Conservation (phyloP, 2,797 vertebrate genomes). For the Philypnodon macrostomus region DNA sequence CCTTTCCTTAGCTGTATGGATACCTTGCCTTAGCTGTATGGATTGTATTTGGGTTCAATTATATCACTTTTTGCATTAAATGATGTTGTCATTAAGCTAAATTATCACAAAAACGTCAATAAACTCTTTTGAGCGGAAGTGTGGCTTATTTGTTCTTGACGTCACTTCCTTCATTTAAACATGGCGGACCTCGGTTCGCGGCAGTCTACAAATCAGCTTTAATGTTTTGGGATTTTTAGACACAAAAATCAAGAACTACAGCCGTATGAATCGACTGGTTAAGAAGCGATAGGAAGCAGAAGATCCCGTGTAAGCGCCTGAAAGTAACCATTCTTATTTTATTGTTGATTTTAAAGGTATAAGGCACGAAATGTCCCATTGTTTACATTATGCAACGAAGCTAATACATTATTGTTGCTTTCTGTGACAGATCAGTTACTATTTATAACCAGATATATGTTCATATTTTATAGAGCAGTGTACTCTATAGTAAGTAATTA, state of each 20-base stretch:
- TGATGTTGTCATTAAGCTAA: too few relatives aligned
- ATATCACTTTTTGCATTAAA: too few relatives aligned
- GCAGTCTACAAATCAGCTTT: not conserved
- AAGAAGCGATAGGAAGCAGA: conserved; percentile 12
- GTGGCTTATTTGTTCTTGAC: not conserved
- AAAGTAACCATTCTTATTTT: conserved; percentile 23
- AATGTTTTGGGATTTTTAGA: conserved; percentile 27
- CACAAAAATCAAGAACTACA: not conserved
- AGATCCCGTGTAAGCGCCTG: not conserved
- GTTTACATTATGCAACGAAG: conserved; percentile 19
- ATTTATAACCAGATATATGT: too few relatives aligned
- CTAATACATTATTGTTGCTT: not conserved
- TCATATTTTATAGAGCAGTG: too few relatives aligned
- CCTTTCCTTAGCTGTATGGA: too few relatives aligned
- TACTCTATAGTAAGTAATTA: too few relatives aligned
- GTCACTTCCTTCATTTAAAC: conserved; percentile 69
- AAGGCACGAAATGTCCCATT: not conserved
- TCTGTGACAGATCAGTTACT: too few relatives aligned
- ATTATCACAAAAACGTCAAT: too few relatives aligned
- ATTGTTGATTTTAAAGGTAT: not conserved
- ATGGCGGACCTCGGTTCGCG: conserved; percentile 53
- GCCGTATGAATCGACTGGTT: not conserved
- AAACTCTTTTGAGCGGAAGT: not conserved
- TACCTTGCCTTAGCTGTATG: too few relatives aligned
- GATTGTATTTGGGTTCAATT: too few relatives aligned